Percentiles rank a stretch among this genome's conserved stretches.
phyloP scores from a whole-genome alignment of 2,888 invertebrate species.

The Ochropleura leucogaster region DNA sequence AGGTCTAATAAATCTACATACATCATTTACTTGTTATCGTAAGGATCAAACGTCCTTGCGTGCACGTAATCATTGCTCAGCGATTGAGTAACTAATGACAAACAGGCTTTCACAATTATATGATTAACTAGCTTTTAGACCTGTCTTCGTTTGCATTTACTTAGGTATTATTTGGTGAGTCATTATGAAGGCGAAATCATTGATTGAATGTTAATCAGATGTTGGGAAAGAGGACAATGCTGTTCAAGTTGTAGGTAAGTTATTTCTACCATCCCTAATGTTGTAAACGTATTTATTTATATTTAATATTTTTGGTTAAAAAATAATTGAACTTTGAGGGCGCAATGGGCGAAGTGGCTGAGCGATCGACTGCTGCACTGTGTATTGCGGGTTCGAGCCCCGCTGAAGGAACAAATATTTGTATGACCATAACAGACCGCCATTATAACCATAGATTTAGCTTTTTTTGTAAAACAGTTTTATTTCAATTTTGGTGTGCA shows the following conservation, averaged over 20 bases:
- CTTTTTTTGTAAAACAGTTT: too few species aligned
- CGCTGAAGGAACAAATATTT: too few species aligned
- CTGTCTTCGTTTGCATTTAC: slow-evolving; percentile 39
- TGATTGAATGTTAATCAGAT: background rate
- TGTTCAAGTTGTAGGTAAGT: background rate
- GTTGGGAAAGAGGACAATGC: slow-evolving; percentile 1
- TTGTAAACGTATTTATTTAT: background rate
- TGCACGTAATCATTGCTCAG: slow-evolving; percentile 13
- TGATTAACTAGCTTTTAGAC: slow-evolving; percentile 31
- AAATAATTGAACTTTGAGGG: too few species aligned
- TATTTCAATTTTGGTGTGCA: too few species aligned
- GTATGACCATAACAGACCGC: too few species aligned
- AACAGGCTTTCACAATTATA: slow-evolving; percentile 41
- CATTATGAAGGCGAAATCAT: slow-evolving; percentile 3
- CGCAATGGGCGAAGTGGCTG: too few species aligned
- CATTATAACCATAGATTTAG: too few species aligned
- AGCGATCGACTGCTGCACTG: too few species aligned
- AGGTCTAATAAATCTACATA: background rate
- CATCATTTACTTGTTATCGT: background rate
- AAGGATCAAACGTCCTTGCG: slow-evolving; percentile 29
- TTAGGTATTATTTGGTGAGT: slow-evolving; percentile 38
- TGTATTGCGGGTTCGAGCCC: too few species aligned
- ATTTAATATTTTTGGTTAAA: too few species aligned
- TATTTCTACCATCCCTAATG: background rate
- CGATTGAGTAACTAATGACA: slow-evolving; percentile 32